These are phyloP conservation scores for Darevskia mixta DNA, from an alignment of 2,797 vertebrate genomes.

Conservation along the genomic window DNA sequence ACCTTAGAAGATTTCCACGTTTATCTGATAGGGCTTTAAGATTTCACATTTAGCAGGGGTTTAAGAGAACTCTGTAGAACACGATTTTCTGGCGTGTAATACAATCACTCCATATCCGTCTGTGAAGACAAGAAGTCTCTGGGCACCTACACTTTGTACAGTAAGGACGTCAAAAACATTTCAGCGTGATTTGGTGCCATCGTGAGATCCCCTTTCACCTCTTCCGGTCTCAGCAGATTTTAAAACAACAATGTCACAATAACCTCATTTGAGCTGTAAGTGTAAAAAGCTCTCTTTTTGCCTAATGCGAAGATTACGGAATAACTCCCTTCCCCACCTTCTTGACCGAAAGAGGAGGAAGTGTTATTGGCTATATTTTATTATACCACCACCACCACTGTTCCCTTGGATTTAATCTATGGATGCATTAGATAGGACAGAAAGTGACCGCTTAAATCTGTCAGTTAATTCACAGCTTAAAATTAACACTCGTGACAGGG, in stretches of 20 bases:
- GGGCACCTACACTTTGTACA: not conserved
- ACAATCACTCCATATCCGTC: slow-evolving; percentile 54
- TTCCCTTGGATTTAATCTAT: too few relatives aligned
- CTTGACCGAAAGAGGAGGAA: too few relatives aligned
- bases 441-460: too few relatives aligned
- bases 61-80: slow-evolving; percentile 1
- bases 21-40: slow-evolving; percentile 44
- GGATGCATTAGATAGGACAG: too few relatives aligned
- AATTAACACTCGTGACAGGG: too few relatives aligned
- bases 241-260: not conserved
- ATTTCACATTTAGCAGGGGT: slow-evolving; percentile 29
- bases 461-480: too few relatives aligned
- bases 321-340: not conserved
- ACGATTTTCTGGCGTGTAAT: slow-evolving; percentile 47
- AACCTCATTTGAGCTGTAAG: not conserved
- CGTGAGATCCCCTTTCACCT: not conserved
- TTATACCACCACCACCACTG: too few relatives aligned
- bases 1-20: slow-evolving; percentile 54
- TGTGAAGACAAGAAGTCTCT: slow-evolving; percentile 37
- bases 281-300: not conserved
- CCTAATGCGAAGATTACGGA: not conserved
- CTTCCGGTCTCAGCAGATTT: not conserved
- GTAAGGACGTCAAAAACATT: slow-evolving; percentile 12
- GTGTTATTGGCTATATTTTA: too few relatives aligned
- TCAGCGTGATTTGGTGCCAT: not conserved